Evolutionary conservation across 2,797 vertebrate species (phyloP).

Genomic region (Anomalospiza imberbis): DNA sequence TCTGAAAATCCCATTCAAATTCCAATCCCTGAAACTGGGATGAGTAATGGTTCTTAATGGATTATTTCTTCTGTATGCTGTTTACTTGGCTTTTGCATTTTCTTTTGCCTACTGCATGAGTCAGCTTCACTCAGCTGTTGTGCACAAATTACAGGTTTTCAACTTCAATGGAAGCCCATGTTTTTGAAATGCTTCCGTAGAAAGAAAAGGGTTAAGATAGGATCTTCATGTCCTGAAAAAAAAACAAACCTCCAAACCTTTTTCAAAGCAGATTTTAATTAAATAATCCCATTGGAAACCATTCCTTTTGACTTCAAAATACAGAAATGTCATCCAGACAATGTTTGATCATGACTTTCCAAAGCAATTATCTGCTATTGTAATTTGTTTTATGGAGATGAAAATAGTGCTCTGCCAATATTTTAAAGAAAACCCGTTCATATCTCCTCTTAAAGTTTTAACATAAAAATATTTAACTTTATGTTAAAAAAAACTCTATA

Average conservation of each 20-base stretch:
- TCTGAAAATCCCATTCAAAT: conserved; percentile 8
- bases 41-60: not conserved
- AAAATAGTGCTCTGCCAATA: not conserved
- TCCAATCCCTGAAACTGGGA: not conserved
- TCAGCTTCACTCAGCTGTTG: not conserved
- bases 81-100: not conserved
- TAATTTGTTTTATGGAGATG: not conserved
- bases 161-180: not conserved
- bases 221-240: not conserved
- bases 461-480: not conserved
- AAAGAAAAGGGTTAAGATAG: not conserved
- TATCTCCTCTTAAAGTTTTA: not conserved
- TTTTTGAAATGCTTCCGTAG: not conserved
- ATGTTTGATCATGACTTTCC: not conserved
- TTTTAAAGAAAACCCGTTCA: not conserved
- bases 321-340: not conserved
- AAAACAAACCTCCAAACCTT: not conserved
- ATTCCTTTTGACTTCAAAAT: not conserved
- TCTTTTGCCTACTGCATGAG: not conserved
- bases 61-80: not conserved
- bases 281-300: not conserved
- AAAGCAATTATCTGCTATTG: not conserved
- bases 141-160: not conserved
- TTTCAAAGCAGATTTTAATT: not conserved
- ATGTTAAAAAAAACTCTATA: not conserved